Conservation (phyloP, 2,888 invertebrate species). For the Hyppa rectilinea region DNA sequence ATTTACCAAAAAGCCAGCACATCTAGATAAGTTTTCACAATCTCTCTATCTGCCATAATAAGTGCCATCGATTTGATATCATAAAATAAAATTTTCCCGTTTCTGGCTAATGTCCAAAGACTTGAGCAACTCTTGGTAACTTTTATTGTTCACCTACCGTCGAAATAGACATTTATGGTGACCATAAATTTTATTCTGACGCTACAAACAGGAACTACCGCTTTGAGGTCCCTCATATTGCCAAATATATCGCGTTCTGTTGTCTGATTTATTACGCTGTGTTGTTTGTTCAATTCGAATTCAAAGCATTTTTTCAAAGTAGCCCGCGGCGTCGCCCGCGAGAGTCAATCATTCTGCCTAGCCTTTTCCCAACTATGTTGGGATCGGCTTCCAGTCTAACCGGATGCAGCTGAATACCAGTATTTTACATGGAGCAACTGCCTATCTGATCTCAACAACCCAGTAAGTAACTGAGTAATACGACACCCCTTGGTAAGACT, state of each 20-base stretch:
- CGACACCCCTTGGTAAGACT: no score
- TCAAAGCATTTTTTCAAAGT: no score
- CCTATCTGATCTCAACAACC: no score
- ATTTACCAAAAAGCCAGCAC: not conserved
- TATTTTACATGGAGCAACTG: no score
- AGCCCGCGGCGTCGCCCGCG: no score
- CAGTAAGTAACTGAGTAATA: no score
- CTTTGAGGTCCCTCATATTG: conserved; percentile 47
- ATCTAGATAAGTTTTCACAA: not conserved
- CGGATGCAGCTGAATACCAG: no score
- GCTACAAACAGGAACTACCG: conserved; percentile 24
- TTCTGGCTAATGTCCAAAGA: conserved; percentile 30
- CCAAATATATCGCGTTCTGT: conserved; percentile 9
- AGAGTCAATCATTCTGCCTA: no score
- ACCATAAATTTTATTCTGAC: conserved; percentile 15
- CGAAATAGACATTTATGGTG: conserved; percentile 32
- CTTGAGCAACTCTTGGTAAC: conserved; percentile 31
- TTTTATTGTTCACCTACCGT: conserved; percentile 23
- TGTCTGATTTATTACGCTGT: conserved; percentile 3
- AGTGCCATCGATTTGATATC: conserved; percentile 25
- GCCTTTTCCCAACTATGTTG: no score
- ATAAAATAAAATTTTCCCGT: conserved; percentile 7
- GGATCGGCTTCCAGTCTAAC: no score
- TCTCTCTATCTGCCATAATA: conserved; percentile 8
- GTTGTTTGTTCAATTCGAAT: not conserved